Evolutionary conservation across 1,140 invertebrate genomes (phyloP), one percentile per base, ranked within the genome.

Genomic region (Chlorops oryzae): DNA sequence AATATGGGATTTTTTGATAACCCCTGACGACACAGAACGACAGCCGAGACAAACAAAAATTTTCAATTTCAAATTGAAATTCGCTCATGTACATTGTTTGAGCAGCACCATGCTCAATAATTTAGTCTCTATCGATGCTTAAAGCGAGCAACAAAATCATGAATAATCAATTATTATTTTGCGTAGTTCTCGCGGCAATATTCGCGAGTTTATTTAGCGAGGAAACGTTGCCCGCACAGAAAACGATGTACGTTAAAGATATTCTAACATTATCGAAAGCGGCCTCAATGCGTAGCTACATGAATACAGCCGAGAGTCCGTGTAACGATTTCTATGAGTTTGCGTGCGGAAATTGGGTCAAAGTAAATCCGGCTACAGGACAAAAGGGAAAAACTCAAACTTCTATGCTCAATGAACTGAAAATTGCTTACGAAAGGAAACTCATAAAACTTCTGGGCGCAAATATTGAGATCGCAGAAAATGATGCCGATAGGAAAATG

Each of bases 291-390:
- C 7, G 46, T 1, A 65, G 50, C 27, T 66, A 51, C 6, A 69
- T 84, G 73, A 73, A 83, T 56, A 56, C 52, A 18, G 66, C 52
- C 3, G 74, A 66, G 0, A 65, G 83, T 63, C 82, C 82, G 24
- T 84, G 82, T 47, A 63, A 79, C 0, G 75, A 84, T 59, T 84
- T 83, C 56, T 82, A 82, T 54, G 52, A 77, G 52, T 82, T 79
- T 42, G 74, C 75, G 0, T 88, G 85, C 52, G 85, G 84, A 4
- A 80, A 80, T 51, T 88, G 83, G 82, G 68, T 74, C 0, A 45
- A 47, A 9, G 50, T 63, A 2, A 69, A 70, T 52, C 57, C 59
- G 9, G 65, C 65, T 5, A 25, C 10, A 1, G 23, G 9, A 4
- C 20, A 52, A 15, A 46, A 55, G 17, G 17, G 50, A n/a, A 5